Percentiles rank a stretch among this genome's conserved stretches.
These are phyloP conservation scores for Varecia variegata DNA, from an alignment of 2,797 vertebrate species.

Conservation along the genomic window DNA sequence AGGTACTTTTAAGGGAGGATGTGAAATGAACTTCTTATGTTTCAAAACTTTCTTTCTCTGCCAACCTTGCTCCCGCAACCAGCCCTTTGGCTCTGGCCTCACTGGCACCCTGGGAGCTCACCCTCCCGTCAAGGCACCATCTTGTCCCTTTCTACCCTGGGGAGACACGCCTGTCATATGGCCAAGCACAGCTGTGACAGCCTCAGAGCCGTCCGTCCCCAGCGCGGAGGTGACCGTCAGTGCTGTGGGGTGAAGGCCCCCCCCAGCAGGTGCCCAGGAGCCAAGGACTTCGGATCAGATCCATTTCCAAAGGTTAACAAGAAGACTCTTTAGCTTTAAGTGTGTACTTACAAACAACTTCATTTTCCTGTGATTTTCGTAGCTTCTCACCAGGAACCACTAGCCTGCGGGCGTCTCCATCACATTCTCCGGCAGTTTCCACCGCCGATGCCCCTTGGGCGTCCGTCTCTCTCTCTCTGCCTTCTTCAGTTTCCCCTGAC, in stretches of 20 bases:
- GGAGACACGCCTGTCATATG: fast-evolving
- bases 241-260: fast-evolving
- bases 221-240: fast-evolving
- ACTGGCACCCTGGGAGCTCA: background rate
- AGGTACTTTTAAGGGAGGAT: background rate
- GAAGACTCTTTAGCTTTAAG: background rate
- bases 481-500: background rate
- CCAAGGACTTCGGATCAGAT: background rate
- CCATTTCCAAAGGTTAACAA: fast-evolving
- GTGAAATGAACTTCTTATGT: background rate
- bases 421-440: background rate
- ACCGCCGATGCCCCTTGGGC: fast-evolving
- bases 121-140: fast-evolving
- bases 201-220: fast-evolving
- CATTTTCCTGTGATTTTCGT: too few species aligned
- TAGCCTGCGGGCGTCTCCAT: fast-evolving
- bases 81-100: background rate
- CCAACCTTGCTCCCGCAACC: fast-evolving
- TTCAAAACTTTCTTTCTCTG: background rate
- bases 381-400: fast-evolving
- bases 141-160: background rate
- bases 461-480: background rate
- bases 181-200: fast-evolving
- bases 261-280: fast-evolving
- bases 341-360: too few species aligned